These are phyloP conservation scores for Nestor notabilis DNA, from an alignment of 2,113 vertebrate genomes.

Conservation along the genomic window DNA sequence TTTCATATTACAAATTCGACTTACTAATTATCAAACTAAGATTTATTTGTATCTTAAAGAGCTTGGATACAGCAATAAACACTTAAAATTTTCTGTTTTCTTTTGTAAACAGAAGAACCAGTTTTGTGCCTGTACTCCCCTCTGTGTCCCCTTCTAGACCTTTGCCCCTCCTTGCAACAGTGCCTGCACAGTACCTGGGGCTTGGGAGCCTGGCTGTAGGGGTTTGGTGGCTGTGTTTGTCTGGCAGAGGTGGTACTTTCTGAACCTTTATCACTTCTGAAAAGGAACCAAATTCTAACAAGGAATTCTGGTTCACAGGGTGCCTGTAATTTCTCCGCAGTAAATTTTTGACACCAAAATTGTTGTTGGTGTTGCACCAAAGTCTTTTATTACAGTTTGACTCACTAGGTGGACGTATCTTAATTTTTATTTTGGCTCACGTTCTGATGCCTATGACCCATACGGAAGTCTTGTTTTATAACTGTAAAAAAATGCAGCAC, in stretches of 20 bases:
- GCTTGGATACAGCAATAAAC: neutral
- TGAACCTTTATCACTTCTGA: neutral
- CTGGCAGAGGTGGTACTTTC: neutral
- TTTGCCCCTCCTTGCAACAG: neutral
- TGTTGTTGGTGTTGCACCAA: neutral
- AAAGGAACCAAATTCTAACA: neutral
- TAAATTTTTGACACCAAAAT: neutral
- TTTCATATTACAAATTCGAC: neutral
- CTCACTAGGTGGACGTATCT: neutral
- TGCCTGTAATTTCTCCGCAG: neutral
- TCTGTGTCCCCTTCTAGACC: neutral
- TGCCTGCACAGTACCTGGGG: neutral
- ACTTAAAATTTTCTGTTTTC: neutral
- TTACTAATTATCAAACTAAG: neutral
- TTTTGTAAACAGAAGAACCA: neutral
- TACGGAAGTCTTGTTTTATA: neutral
- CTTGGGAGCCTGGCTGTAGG: neutral
- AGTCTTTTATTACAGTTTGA: neutral
- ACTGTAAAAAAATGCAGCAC: neutral
- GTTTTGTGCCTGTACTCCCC: neutral
- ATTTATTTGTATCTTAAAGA: neutral
- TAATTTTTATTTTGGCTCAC: neutral
- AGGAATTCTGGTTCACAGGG: neutral
- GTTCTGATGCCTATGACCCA: neutral
- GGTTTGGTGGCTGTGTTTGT: neutral